Conservation (phyloP, 2,888 invertebrate species). For the Xanthostigma xanthostigma region DNA sequence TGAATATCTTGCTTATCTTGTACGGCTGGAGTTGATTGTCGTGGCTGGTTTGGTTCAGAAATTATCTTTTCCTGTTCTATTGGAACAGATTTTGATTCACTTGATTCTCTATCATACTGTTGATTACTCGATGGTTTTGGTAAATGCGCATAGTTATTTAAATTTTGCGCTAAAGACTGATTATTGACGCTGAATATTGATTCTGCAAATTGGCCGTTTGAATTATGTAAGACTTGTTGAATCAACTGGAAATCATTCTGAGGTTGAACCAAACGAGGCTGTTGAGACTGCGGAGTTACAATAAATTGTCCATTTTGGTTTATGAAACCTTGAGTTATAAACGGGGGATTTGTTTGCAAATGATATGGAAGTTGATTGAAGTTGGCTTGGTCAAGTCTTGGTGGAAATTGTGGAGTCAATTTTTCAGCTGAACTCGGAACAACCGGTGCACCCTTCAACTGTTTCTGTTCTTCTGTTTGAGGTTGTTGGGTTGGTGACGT, state of each 20-base stretch:
- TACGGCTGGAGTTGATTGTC: constrained; percentile 10
- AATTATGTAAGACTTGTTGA: constrained; percentile 3
- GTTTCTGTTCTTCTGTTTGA: constrained; percentile 14
- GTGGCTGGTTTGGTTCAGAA: constrained; percentile 6
- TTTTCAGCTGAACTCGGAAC: constrained; percentile 18
- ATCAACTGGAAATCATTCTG: constrained; percentile 7
- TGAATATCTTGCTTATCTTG: constrained; percentile 47
- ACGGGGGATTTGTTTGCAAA: constrained; percentile 21
- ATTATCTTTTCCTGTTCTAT: constrained; percentile 6
- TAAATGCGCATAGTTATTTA: too few species aligned
- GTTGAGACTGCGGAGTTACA: constrained; percentile 14
- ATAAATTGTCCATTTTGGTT: constrained; percentile 7
- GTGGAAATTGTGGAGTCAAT: constrained; percentile 21
- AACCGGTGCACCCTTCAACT: constrained; percentile 10
- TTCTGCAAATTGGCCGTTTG: constrained; percentile 1
- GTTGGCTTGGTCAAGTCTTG: constrained; percentile 19
- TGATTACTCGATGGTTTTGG: too few species aligned
- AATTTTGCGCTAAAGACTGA: too few species aligned
- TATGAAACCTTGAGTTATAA: constrained; percentile 3
- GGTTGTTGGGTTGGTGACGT: constrained; percentile 10
- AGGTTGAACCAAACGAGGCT: constrained; percentile 4
- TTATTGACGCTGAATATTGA: background rate
- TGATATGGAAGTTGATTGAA: constrained; percentile 18
- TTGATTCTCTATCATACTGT: constrained; percentile 1
- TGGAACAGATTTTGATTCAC: background rate